Evolutionary conservation across 2,888 invertebrate genomes (phyloP), one percentile per base, ranked within the genome.

Genomic region (Nephrocerus scutellatus): DNA sequence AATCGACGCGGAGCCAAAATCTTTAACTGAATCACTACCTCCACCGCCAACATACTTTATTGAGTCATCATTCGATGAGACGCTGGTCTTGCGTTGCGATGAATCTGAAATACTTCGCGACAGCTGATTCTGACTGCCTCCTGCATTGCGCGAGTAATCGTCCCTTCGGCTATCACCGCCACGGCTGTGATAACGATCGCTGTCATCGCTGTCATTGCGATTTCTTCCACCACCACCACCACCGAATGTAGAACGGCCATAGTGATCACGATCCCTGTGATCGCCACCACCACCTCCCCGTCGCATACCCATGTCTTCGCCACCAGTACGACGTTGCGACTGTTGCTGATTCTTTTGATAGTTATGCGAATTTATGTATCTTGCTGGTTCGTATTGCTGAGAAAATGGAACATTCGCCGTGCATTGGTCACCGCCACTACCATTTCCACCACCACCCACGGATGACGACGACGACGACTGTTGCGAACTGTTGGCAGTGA

Each of bases 81-180:
- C 63, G 45, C 68, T 68, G 5, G 66, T 66, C 47, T 68, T 68
- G 21, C 68, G 63, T 40, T 69, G 68, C 21, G 68, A 69, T n/a
- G 63, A 68, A 41, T 69, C 68, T 0, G 69, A 69, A 48, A 67
- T 66, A 55, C 68, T 69, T n/a, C 69, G 61, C 2, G 66, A 59
- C 45, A 68, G 49, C 14, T 54, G 47, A 35, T 59, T 57, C 29
- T 41, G 59, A 44, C 20, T 54, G 41, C 22, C 40, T 29, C 43
- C 47, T 39, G 21, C 43, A 43, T 36, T 54, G 25, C 47, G 56
- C 47, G 49, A 29, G 41, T 43, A 51, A 29, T 57, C 58, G 43
- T 50, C 57, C 34, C 43, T 48, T 14, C 44, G 42, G 6, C 48
- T 46, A 13, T 50, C 48, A 13, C 36, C 36, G 6, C 19, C 57